These are phyloP conservation scores for Lamproptera curius DNA, from an alignment of 2,888 invertebrate species.

Conservation along the genomic window DNA sequence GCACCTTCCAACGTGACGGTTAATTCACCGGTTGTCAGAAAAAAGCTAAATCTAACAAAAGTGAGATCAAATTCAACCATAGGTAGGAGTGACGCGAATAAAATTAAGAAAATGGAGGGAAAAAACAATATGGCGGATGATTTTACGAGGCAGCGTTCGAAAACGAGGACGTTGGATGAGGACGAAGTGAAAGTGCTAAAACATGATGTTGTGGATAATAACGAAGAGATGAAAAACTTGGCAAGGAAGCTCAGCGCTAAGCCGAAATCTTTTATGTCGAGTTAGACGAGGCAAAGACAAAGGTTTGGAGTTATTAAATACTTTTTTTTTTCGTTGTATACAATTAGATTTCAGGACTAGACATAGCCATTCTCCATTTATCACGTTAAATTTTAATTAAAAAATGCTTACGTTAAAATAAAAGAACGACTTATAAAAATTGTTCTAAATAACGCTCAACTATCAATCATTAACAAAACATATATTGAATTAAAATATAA, in stretches of 20 bases:
- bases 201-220: slow-evolving; percentile 51
- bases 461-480: too few relatives aligned
- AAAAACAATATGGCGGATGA: slow-evolving; percentile 18
- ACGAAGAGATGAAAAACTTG: slow-evolving; percentile 55
- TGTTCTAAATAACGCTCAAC: too few relatives aligned
- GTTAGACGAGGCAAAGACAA: slow-evolving; percentile 40
- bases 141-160: slow-evolving; percentile 46
- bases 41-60: slow-evolving; percentile 34
- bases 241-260: slow-evolving; percentile 47
- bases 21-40: slow-evolving; percentile 53
- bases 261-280: slow-evolving; percentile 64
- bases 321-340: too few relatives aligned
- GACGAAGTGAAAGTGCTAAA: slow-evolving; percentile 61
- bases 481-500: too few relatives aligned
- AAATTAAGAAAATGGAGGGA: slow-evolving; percentile 22
- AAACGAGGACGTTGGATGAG: slow-evolving; percentile 65
- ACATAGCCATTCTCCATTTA: too few relatives aligned
- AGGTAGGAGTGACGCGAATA: slow-evolving; percentile 10
- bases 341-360: too few relatives aligned
- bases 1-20: slow-evolving; percentile 49
- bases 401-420: neutral
- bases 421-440: too few relatives aligned
- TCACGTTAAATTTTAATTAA: neutral
- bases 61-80: slow-evolving; percentile 16
- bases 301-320: slow-evolving; percentile 25